A percentile compares a stretch with the other conserved stretches of the same genome.
phyloP scores from a whole-genome alignment of 1,140 invertebrate species.

The Nixonia krombeini region DNA sequence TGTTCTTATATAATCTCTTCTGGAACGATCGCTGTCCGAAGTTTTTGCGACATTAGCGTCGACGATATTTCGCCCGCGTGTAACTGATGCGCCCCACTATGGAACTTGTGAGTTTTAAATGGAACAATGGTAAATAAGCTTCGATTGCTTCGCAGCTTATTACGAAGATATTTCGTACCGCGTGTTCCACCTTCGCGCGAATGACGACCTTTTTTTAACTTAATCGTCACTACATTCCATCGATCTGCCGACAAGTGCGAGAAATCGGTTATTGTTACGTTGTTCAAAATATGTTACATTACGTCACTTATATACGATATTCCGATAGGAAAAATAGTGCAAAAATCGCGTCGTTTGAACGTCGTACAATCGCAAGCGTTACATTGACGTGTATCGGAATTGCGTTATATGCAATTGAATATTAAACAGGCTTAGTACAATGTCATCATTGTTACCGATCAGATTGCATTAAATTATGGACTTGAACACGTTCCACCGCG shows the following conservation, averaged over 20 bases:
- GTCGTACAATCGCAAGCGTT: not conserved
- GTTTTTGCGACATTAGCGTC: constrained; percentile 7
- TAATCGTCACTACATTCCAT: not conserved
- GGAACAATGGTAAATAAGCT: constrained; percentile 23
- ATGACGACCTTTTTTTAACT: constrained; percentile 13
- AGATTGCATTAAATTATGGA: not conserved
- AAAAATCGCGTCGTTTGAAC: no score
- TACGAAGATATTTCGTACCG: constrained; percentile 13
- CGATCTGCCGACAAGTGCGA: not conserved
- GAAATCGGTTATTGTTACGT: not conserved
- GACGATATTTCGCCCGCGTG: constrained; percentile 26
- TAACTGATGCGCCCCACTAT: constrained; percentile 24
- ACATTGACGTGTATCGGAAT: no score
- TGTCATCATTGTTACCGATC: no score
- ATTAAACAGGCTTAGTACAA: no score
- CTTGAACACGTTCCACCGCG: not conserved
- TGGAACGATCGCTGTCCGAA: not conserved
- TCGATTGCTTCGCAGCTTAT: constrained; percentile 8
- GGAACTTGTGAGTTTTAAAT: constrained; percentile 20
- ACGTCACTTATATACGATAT: not conserved
- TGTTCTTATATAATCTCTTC: not conserved
- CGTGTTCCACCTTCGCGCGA: constrained; percentile 9
- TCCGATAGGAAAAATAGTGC: no score
- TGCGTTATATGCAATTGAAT: no score
- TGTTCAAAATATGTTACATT: not conserved